Evolutionary conservation across 2,113 vertebrate genomes (phyloP), one percentile per base, ranked within the genome.

Genomic region (Pionites leucogaster): DNA sequence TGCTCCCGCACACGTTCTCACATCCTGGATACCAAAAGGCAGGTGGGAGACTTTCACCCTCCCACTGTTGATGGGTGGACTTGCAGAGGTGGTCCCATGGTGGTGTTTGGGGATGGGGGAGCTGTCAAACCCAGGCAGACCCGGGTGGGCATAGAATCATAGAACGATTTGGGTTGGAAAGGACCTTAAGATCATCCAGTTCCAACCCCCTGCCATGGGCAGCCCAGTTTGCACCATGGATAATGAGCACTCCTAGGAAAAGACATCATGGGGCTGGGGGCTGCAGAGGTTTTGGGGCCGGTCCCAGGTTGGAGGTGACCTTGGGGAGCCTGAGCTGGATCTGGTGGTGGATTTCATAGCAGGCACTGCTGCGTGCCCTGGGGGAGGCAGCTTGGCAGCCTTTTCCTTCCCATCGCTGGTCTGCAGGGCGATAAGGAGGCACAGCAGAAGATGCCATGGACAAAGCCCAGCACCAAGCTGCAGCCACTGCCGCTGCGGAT

Each of bases 1-100:
- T 3, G 1, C n/a, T 64, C 35, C 57, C 52, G 57, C 25, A 47
- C 19, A 1, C 0, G 0, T 46, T 46, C 24, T 71, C 1, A 0
- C 15, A 16, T 33, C 44, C 47, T 24, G 27, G 24, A 41, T 52
- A 28, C 55, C 25, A 10, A 59, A 60, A 55, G 5, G 10, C 1
- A 2, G 15, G 10, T 20, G 46, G 6, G 60, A 81, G 44, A 75
- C 27, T 35, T 59, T 65, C 46, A 57, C 7, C 47, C 22, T 81
- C 55, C 31, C 1, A 2, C 35, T 70, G 67, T 55, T 35, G 67
- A 28, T 25, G 60, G 52, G 13, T 41, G 27, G 53, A 39, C 19
- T n/a, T 33, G 18, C 20, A 65, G 22, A 88, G 15, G 22, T 50
- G 27, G 29, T 80, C 39, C 29, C 27, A 29, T 75, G 35, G 50